Evolutionary conservation across 1,140 invertebrate genomes (phyloP).

Genomic region (Hydropsyche tenuis): DNA sequence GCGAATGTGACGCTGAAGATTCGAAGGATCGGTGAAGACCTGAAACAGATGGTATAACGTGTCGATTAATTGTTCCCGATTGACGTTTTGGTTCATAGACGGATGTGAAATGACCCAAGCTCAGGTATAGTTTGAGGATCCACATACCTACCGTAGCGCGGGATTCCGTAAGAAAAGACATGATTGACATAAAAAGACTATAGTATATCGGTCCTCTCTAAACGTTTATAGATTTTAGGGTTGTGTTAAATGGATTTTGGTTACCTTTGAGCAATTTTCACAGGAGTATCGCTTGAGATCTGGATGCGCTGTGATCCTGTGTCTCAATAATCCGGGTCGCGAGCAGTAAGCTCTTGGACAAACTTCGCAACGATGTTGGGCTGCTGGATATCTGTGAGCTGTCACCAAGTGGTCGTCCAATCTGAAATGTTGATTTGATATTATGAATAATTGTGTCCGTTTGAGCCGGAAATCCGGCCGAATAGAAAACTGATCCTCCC

Average conservation of each 20-base stretch:
- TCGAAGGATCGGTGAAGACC: constrained; percentile 94
- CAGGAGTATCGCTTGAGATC: constrained; percentile 84
- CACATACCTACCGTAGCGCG: constrained; percentile 36
- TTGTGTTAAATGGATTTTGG: constrained; percentile 35
- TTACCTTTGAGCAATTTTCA: constrained; percentile 91
- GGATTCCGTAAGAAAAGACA: constrained; percentile 36
- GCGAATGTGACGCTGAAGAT: constrained; percentile 94
- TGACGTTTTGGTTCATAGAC: background rate
- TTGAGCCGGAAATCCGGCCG: no score
- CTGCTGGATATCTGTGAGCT: constrained; percentile 75
- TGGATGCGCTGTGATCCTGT: constrained; percentile 81
- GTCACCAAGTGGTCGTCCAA: constrained; percentile 81
- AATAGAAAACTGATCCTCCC: no score
- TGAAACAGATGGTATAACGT: constrained; percentile 58
- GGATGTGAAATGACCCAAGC: background rate
- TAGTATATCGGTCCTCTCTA: constrained; percentile 11
- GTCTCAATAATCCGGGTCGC: constrained; percentile 80
- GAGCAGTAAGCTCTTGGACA: constrained; percentile 85
- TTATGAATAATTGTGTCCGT: background rate
- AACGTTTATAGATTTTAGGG: background rate
- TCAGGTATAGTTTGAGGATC: background rate
- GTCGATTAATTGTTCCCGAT: background rate
- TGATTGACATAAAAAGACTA: constrained; percentile 38
- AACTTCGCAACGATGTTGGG: constrained; percentile 83
- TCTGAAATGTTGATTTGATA: constrained; percentile 64